Evolutionary conservation across 1,140 invertebrate species (phyloP).

Genomic region (Orius insidiosus): DNA sequence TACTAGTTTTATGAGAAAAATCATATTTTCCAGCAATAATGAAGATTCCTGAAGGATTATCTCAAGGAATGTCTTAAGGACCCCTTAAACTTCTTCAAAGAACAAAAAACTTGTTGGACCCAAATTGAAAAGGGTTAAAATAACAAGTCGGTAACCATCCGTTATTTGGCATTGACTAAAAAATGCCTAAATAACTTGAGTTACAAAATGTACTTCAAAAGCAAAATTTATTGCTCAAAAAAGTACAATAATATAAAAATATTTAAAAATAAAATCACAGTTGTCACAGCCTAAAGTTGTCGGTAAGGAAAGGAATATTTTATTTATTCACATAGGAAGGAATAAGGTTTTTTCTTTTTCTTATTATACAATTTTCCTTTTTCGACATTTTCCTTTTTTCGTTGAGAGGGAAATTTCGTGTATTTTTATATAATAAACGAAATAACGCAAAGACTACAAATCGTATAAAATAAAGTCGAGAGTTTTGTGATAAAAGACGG

Average conservation of each 20-base stretch:
- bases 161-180: neutral
- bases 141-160: too few relatives aligned
- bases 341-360: conserved; percentile 11
- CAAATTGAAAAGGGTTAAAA: conserved; percentile 3
- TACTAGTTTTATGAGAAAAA: too few relatives aligned
- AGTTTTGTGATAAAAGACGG: conserved; percentile 22
- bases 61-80: too few relatives aligned
- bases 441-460: neutral
- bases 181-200: conserved; percentile 4
- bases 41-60: too few relatives aligned
- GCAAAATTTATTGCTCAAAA: conserved; percentile 13
- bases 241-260: conserved; percentile 12
- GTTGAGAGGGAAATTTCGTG: too few relatives aligned
- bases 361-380: neutral
- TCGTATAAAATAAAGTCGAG: neutral
- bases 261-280: conserved; percentile 7
- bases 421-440: neutral
- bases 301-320: too few relatives aligned
- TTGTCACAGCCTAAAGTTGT: too few relatives aligned
- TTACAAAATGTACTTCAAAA: conserved; percentile 13
- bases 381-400: too few relatives aligned
- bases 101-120: conserved; percentile 1
- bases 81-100: neutral
- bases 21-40: too few relatives aligned
- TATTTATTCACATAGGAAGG: conserved; percentile 1